These are phyloP conservation scores for Trissolcus basalis DNA, from an alignment of 1,140 invertebrate species.

Conservation along the genomic window DNA sequence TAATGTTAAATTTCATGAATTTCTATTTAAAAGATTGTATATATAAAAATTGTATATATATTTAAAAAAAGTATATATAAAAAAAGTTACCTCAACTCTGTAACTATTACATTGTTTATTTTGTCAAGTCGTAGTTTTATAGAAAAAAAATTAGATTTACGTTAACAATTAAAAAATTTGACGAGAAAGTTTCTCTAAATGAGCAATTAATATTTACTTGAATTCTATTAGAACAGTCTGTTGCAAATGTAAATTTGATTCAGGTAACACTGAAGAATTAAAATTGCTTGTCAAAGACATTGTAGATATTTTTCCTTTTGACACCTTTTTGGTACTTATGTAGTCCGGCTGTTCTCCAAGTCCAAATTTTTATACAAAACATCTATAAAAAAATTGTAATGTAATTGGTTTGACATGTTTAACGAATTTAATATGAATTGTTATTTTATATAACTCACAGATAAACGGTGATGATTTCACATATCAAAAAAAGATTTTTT, in stretches of 20 bases:
- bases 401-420: too few species aligned
- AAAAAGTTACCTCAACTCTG: constrained; percentile 27
- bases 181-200: not conserved
- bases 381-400: too few species aligned
- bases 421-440: too few species aligned
- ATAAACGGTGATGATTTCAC: too few species aligned
- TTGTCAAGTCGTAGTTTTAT: constrained; percentile 35
- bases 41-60: not conserved
- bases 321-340: constrained; percentile 14
- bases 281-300: not conserved
- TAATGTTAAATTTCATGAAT: constrained; percentile 3
- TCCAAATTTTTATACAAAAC: too few species aligned
- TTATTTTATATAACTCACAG: too few species aligned
- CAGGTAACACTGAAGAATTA: constrained; percentile 23
- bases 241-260: constrained; percentile 28
- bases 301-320: constrained; percentile 20
- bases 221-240: constrained; percentile 33
- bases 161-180: not conserved
- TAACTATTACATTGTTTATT: constrained; percentile 26
- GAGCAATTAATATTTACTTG: constrained; percentile 17
- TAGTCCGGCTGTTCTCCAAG: constrained; percentile 7
- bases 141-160: constrained; percentile 8
- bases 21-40: not conserved
- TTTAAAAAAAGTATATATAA: constrained; percentile 3
- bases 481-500: too few species aligned